Evolutionary conservation across 1,140 invertebrate genomes (phyloP).

Genomic region (Drosophila pallidifrons): DNA sequence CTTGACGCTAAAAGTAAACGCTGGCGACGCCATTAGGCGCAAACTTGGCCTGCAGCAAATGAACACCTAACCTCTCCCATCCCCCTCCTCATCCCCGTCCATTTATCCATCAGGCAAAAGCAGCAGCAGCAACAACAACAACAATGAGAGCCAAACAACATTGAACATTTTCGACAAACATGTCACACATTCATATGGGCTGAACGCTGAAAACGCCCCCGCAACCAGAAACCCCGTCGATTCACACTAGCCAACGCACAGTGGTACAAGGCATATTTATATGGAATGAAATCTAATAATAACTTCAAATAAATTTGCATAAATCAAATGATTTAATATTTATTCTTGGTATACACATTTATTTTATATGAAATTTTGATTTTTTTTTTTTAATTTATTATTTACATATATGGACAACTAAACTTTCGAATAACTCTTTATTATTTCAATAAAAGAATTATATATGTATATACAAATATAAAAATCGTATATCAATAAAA

Average conservation of each 20-base stretch:
- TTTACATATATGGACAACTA: too few species aligned
- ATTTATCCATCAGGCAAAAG: slow-evolving; percentile 46
- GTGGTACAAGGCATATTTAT: slow-evolving; percentile 11
- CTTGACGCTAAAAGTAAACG: slow-evolving; percentile 79
- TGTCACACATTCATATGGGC: slow-evolving; percentile 76
- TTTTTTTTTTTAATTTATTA: too few species aligned
- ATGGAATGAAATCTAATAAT: neutral
- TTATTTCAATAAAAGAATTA: too few species aligned
- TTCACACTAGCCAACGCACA: slow-evolving; percentile 23
- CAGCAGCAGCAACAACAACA: slow-evolving; percentile 20
- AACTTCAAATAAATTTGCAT: too few species aligned
- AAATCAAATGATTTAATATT: too few species aligned
- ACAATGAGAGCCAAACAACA: slow-evolving; percentile 64
- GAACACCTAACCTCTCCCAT: slow-evolving; percentile 46
- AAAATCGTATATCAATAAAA: too few species aligned
- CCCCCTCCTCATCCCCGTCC: neutral
- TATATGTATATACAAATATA: too few species aligned
- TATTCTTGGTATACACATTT: too few species aligned
- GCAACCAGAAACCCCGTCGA: slow-evolving; percentile 36
- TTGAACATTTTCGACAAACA: slow-evolving; percentile 81
- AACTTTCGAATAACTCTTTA: too few species aligned
- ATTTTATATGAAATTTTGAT: too few species aligned
- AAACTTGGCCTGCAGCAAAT: slow-evolving; percentile 62
- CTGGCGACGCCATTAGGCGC: slow-evolving; percentile 75
- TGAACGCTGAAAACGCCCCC: slow-evolving; percentile 51